Evolutionary conservation across 2,888 invertebrate genomes (phyloP), one percentile per base, ranked within the genome.

Genomic region (Drosophila kanekoi): DNA sequence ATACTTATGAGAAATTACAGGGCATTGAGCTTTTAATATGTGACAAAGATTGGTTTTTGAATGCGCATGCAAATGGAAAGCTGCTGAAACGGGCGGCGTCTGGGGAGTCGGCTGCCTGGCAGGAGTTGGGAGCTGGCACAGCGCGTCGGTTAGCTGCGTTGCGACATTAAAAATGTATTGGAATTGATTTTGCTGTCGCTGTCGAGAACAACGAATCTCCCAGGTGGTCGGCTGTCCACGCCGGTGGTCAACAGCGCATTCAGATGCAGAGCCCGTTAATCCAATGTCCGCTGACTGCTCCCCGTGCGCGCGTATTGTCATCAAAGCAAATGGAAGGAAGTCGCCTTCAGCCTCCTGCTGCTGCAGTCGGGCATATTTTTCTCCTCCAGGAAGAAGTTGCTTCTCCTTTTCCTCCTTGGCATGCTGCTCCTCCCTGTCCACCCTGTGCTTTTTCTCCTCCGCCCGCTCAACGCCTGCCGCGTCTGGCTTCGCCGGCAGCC

Each of bases 401-500:
- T 35, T 35, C 35, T 35, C 33, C 33, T 3, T 1, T 10, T 10
- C 3, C 11, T 33, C 8, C 33, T 10, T 1, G 0, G 20, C 20
- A 20, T 20, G 8, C 11, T 13, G 13, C 13, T 4, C 14, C 2
- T 8, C 11, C 11, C 9, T 51, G 10, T 6, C 18, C 32, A 4
- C 11, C 11, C 9, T 51, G 10, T 6, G n/a, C 32, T 32, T 32
- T n/a, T 41, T n/a, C 18, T 49, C 33, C 14, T 48, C 11, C 33
- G 13, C 13, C 35, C 1, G 13, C 13, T 65, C 35, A 79, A 2
- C 75, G 76, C 6, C 78, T 52, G 35, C 71, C 80, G 6, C 77
- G 65, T 23, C 73, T 40, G 20, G 82, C 28, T 13, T 83, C 85
- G 10, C 85, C 79, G 16, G 91, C 90, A 1, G 90, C 90, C 33